Conservation (phyloP, 2,113 vertebrate species). For the Haemorhous mexicanus region DNA sequence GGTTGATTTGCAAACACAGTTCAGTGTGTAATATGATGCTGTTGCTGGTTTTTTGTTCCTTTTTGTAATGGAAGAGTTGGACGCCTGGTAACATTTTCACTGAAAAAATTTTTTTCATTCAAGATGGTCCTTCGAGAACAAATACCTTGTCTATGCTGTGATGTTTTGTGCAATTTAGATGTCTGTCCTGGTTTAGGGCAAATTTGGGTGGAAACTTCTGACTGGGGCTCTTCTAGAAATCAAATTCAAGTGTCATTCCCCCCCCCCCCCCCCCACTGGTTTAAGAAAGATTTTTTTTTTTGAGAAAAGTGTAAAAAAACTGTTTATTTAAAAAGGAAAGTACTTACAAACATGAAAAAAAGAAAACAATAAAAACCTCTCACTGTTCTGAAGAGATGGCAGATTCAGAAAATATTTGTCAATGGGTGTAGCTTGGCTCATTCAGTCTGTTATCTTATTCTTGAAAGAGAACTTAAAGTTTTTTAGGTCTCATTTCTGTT, state of each 20-base stretch:
- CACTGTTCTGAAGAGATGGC: not conserved
- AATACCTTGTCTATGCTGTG: not conserved
- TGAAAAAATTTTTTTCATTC: not conserved
- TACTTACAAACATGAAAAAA: not conserved
- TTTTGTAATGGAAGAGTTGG: not conserved
- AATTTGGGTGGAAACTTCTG: not conserved
- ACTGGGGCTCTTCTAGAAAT: not conserved
- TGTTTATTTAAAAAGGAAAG: not conserved
- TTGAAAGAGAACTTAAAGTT: not conserved
- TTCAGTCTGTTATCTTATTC: not conserved
- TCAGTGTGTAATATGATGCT: not conserved
- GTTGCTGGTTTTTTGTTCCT: not conserved
- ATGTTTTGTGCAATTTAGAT: not conserved
- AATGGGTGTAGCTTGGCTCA: accelerated
- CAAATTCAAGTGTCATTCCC: not conserved
- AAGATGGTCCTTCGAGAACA: not conserved
- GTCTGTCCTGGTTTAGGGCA: not conserved
- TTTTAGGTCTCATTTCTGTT: not conserved
- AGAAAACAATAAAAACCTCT: not conserved
- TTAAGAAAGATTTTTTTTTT: not conserved
- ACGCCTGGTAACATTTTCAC: not conserved
- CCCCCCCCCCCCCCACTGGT: accelerated
- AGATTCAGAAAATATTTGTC: not conserved
- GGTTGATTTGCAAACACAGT: not conserved
- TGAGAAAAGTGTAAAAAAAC: not conserved